Percentiles rank a stretch among this genome's conserved stretches.
Evolutionary conservation across 2,888 invertebrate genomes (phyloP).

Genomic region (Antheraea yamamai): DNA sequence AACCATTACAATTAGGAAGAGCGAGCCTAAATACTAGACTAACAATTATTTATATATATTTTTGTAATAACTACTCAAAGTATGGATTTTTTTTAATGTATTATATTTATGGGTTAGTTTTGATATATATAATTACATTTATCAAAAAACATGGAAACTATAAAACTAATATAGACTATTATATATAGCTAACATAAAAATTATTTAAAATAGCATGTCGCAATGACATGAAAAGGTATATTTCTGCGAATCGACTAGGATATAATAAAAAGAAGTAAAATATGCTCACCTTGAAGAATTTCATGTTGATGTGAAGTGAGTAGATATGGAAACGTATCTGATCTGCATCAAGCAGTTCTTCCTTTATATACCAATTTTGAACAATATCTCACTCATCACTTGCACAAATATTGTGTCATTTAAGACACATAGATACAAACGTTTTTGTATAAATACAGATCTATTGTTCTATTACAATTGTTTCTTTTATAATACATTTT

Average conservation of each 20-base stretch:
- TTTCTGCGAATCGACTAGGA: neutral
- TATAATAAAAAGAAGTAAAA: neutral
- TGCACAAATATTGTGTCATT: neutral
- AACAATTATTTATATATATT: no score
- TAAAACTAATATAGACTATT: no score
- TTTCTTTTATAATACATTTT: neutral
- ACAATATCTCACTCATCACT: neutral
- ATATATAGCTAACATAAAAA: no score
- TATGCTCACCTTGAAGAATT: conserved; percentile 10
- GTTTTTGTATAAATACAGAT: neutral
- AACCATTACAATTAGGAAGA: neutral
- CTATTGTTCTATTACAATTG: neutral
- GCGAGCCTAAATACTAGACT: no score
- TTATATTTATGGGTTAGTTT: no score
- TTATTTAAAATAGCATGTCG: no score
- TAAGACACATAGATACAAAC: neutral
- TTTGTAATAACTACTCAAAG: neutral
- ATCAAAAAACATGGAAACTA: no score
- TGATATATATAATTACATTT: no score
- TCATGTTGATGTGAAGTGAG: conserved; percentile 6
- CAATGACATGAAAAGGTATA: no score
- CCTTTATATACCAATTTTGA: neutral
- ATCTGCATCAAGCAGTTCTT: neutral
- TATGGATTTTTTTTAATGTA: no score
- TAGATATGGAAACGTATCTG: neutral